Base-by-base conservation (phyloP, 2,888 invertebrate genomes). In the Galeopsomyia nigrocyanea region DNA sequence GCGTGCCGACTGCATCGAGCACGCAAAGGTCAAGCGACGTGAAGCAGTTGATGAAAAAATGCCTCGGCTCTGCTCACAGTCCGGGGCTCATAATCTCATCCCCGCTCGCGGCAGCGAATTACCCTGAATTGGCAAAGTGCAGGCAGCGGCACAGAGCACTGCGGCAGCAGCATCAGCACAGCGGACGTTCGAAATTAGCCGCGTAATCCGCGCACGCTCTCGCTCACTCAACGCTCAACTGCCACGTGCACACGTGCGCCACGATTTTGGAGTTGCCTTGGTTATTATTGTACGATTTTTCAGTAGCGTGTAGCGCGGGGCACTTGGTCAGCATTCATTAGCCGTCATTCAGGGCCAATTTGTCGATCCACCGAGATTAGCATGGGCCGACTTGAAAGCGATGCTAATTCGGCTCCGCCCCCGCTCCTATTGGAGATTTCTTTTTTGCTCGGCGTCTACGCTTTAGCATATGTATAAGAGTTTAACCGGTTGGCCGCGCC, bases 121-220 rank as follows among this genome's bases (percentile, higher is more conserved):
- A 75, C 51, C 72, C 71, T 63, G 56, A 65, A 67, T 55, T 58
- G 73, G 69, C 65, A 68, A 75, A 71, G 58, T 66, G 67, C 61
- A 57, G 53, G 50, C 26, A 39, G 39, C 60, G 49, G 22, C n/a
- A 22, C 62, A 39, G 13, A 39, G 39, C 7, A 1, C 39, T 10
- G 39, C 7, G 7, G 13, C 3, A 31, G 31, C n/a, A 31, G 31
- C 3, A 31, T 5, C 3, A 31, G 31, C 3, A 7, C 17, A 47
- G 51, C 81, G 81, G 79, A 82, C 79, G 76, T 79, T 77, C 80
- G 80, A 84, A 85, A 85, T 85, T 84, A 82, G 81, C 81, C 82
- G 80, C 78, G 80, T 84, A 85, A 85, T 84, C 83, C 82, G 79
- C 76, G 85, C 79, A 86, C 85, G 85, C 84, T 85, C 80, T 81